phyloP scores from a whole-genome alignment of 2,113 vertebrate genomes.

The Xenopus laevis region DNA sequence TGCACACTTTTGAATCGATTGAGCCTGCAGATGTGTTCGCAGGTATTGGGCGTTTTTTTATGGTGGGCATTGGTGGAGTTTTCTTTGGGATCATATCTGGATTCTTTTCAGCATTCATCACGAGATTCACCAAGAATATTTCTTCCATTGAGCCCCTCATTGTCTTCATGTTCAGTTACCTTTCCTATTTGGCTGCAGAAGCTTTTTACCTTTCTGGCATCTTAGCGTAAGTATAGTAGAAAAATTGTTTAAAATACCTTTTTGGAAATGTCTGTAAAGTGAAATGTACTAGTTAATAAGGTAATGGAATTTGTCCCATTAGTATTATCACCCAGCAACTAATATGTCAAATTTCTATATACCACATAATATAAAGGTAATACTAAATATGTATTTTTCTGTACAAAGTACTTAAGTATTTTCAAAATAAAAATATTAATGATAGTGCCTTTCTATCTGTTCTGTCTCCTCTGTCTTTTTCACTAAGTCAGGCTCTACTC shows the following conservation, averaged over 20 bases:
- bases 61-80: conserved; percentile 85
- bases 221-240: conserved; percentile 83
- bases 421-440: no score
- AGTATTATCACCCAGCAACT: no score
- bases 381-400: no score
- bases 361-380: no score
- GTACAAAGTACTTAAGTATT: no score
- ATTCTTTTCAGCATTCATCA: conserved; percentile 85
- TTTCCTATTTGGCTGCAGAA: conserved; percentile 89
- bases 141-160: conserved; percentile 88
- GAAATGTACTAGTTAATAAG: no score
- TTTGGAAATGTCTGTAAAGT: no score
- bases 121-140: conserved; percentile 86
- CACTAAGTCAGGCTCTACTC: no score
- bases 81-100: conserved; percentile 84
- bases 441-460: no score
- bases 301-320: no score
- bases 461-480: no score
- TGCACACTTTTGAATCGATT: conserved; percentile 77
- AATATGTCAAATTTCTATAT: no score
- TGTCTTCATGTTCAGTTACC: conserved; percentile 95
- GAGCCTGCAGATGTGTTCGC: conserved; percentile 79
- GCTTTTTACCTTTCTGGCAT: conserved; percentile 89
- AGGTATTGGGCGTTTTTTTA: conserved; percentile 80
- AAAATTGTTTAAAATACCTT: not conserved